Base-by-base conservation (phyloP, 2,113 vertebrate genomes). In the Oryzias curvinotus region DNA sequence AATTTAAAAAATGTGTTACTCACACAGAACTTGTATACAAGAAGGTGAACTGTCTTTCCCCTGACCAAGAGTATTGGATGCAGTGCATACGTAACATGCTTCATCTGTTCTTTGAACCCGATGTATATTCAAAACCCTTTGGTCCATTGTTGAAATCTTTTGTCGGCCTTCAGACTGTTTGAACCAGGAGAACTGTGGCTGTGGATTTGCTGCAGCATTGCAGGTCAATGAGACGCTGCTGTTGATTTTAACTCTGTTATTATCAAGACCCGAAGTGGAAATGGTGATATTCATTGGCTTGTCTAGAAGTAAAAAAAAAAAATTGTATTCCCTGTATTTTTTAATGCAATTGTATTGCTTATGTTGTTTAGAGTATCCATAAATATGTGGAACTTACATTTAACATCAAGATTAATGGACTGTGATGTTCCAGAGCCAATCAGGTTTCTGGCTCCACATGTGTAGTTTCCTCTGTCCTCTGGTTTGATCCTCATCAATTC, bases 21-120 rank as follows among this genome's bases (percentile, higher is more conserved):
- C 84, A 92, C 91, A 90, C 5, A 68, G 45, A 0, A 92, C 86
- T 14, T 62, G 0, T 62, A 92, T 57, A 70, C 72, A 82, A 17
- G n/a, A 23, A 23, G 21, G 21, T 3, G 21, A 0, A 47, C 83
- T 83, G 0, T 28, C 2, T 0, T 44, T 0, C 10, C 71, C 74
- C 28, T 4, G 4, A 5, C 43, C 57, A 0, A 88, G 14, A 5
- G 0, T 0, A 63, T 91, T 92, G 23, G 12, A 42, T 0, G 82
- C 70, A 0, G 44, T 73, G 62, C 91, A 92, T 2, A 1, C 54
- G 25, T 90, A 92, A 57, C 45, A 67, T 5, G 57, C 86, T 36
- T 81, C 63, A 61, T 90, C 49, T 19, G 4, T 1, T 55, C 71
- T 57, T 46, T 71, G 1, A 10, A 88, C 57, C 0, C 0, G 5